phyloP scores from a whole-genome alignment of 2,113 vertebrate species.

The Cacatua alba region DNA sequence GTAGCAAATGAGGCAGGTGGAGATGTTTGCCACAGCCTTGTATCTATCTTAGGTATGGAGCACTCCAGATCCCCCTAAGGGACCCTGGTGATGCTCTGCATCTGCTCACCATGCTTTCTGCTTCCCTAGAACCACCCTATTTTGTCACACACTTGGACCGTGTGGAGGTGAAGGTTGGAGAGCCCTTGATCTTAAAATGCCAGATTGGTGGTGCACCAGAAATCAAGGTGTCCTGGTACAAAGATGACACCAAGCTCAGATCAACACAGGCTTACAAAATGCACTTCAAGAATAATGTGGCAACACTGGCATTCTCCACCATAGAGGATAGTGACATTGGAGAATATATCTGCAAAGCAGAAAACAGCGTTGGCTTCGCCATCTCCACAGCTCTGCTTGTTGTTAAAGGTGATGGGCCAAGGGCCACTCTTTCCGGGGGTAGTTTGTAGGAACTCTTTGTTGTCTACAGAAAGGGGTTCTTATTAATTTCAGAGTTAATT shows the following conservation, averaged over 20 bases:
- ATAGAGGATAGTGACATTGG: slow-evolving; percentile 86
- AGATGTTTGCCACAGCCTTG: slow-evolving; percentile 84
- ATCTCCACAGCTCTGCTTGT: slow-evolving; percentile 86
- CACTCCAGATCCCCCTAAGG: neutral
- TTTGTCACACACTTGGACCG: slow-evolving; percentile 88
- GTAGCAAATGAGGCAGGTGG: slow-evolving; percentile 91
- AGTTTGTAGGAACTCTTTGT: neutral
- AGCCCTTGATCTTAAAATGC: slow-evolving; percentile 88
- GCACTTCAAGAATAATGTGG: slow-evolving; percentile 89
- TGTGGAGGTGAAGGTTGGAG: slow-evolving; percentile 89
- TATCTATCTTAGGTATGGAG: slow-evolving; percentile 89
- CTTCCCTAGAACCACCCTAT: slow-evolving; percentile 87
- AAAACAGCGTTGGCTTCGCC: slow-evolving; percentile 88
- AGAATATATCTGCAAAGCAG: slow-evolving; percentile 94
- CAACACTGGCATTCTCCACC: slow-evolving; percentile 87
- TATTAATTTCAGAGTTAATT: neutral
- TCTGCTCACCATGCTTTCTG: slow-evolving; percentile 57
- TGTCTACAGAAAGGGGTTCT: neutral
- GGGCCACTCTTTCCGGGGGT: slow-evolving; percentile 83
- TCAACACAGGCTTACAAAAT: slow-evolving; percentile 90
- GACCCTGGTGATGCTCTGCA: neutral
- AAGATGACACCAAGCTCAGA: slow-evolving; percentile 92
- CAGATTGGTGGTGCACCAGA: slow-evolving; percentile 92
- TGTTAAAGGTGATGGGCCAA: slow-evolving; percentile 85
- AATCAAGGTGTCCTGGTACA: slow-evolving; percentile 97